Conservation (phyloP, 2,113 vertebrate genomes). For the Cebidichthys violaceus region DNA sequence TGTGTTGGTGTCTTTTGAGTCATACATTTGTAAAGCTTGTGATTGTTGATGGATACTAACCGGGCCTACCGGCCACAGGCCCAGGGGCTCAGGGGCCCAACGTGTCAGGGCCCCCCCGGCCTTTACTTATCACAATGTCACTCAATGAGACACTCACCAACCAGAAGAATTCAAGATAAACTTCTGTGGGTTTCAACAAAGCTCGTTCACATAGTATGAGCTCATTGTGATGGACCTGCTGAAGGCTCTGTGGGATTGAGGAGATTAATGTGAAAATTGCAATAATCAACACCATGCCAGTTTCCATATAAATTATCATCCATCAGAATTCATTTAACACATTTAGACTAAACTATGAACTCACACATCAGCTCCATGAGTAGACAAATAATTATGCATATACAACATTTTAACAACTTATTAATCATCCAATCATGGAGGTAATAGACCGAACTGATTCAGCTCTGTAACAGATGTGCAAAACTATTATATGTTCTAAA, state of each 20-base stretch:
- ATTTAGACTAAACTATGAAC: background rate
- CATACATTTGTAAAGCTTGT: background rate
- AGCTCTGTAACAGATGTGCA: background rate
- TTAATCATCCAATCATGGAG: background rate
- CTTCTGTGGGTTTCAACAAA: background rate
- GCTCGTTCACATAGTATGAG: background rate
- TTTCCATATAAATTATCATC: background rate
- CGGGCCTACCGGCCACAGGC: no score
- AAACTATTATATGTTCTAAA: conserved; percentile 1
- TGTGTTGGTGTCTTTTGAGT: background rate
- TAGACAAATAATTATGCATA: background rate
- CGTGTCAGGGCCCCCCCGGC: no score
- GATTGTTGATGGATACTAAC: background rate
- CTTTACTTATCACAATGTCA: background rate
- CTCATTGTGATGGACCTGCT: background rate
- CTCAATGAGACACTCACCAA: background rate
- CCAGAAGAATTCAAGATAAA: background rate
- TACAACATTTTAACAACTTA: background rate
- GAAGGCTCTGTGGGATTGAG: conserved; percentile 1
- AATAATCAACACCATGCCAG: conserved; percentile 6
- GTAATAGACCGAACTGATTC: background rate
- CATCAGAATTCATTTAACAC: background rate
- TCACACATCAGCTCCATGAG: background rate
- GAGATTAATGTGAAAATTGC: background rate
- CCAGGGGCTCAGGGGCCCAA: no score